A percentile compares a stretch with the other conserved stretches of the same genome.
phyloP scores from a whole-genome alignment of 2,888 invertebrate genomes.

The Pyrochroa serraticornis region DNA sequence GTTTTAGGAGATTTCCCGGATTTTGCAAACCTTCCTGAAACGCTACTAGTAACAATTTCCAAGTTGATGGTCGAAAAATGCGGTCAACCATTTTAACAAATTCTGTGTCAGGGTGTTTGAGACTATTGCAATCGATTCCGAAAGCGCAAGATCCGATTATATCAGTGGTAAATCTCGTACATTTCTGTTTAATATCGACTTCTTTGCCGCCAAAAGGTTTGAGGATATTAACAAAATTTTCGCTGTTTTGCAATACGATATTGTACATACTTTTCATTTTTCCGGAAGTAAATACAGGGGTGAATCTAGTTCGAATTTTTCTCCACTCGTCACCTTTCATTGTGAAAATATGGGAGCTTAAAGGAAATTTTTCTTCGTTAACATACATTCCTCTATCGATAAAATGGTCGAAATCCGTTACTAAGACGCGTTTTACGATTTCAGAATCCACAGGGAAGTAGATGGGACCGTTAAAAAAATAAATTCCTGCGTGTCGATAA shows the following conservation, averaged over 20 bases:
- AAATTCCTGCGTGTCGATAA: not conserved
- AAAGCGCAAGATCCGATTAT: conserved; percentile 64
- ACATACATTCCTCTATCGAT: conserved; percentile 5
- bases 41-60: not conserved
- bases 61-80: conserved; percentile 12
- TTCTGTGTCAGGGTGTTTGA: conserved; percentile 59
- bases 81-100: conserved; percentile 45
- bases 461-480: conserved; percentile 3
- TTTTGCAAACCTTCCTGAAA: conserved; percentile 4
- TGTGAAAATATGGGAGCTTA: not conserved
- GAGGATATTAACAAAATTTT: not conserved
- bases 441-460: not conserved
- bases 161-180: conserved; percentile 56
- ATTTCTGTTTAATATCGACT: conserved; percentile 58
- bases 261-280: conserved; percentile 6
- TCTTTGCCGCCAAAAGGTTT: not conserved
- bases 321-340: conserved; percentile 7
- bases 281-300: conserved; percentile 8
- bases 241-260: not conserved
- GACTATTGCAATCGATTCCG: conserved; percentile 62
- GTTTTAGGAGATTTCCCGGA: conserved; percentile 1
- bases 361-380: conserved; percentile 1
- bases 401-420: conserved; percentile 6
- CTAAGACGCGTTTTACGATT: conserved; percentile 3
- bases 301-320: conserved; percentile 4